Percentiles rank a stretch among this genome's conserved stretches.
Conservation (phyloP, 2,888 invertebrate genomes). For the Leptinotarsa juncta region DNA sequence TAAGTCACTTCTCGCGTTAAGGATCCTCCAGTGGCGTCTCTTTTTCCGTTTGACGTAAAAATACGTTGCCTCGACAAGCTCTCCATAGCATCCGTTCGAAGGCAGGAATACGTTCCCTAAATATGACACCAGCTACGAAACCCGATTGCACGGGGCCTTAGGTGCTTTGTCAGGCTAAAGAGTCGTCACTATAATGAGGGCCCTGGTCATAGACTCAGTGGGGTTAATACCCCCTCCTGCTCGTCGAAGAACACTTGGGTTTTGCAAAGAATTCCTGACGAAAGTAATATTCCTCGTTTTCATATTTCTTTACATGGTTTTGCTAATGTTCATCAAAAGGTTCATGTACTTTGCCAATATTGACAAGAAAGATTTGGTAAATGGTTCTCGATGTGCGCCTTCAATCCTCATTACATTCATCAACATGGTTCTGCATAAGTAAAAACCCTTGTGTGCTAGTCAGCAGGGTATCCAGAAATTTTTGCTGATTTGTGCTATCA, state of each 20-base stretch:
- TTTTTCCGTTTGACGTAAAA: constrained; percentile 95
- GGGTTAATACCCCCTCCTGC: constrained; percentile 91
- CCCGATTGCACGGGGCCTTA: constrained; percentile 94
- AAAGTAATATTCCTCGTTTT: constrained; percentile 91
- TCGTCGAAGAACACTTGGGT: too few species aligned
- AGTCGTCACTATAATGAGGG: constrained; percentile 94
- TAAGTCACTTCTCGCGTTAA: not conserved
- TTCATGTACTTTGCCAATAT: constrained; percentile 74
- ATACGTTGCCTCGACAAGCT: constrained; percentile 97
- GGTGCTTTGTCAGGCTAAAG: constrained; percentile 82
- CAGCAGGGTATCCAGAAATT: constrained; percentile 83
- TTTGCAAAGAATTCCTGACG: constrained; percentile 96
- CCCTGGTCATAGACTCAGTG: constrained; percentile 95
- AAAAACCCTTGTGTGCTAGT: constrained; percentile 73
- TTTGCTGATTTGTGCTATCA: constrained; percentile 82
- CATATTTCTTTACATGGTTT: constrained; percentile 95
- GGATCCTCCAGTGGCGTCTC: constrained; percentile 93
- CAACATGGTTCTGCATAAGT: constrained; percentile 96
- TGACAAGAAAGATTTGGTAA: constrained; percentile 46
- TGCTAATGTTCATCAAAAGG: constrained; percentile 98
- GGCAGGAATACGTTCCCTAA: constrained; percentile 92
- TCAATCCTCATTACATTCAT: constrained; percentile 97
- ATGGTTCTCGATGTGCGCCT: constrained; percentile 81
- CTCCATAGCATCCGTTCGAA: constrained; percentile 99
- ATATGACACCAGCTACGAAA: constrained; percentile 98